phyloP scores from a whole-genome alignment of 1,140 invertebrate genomes.

The Cyphomyrmex costatus region DNA sequence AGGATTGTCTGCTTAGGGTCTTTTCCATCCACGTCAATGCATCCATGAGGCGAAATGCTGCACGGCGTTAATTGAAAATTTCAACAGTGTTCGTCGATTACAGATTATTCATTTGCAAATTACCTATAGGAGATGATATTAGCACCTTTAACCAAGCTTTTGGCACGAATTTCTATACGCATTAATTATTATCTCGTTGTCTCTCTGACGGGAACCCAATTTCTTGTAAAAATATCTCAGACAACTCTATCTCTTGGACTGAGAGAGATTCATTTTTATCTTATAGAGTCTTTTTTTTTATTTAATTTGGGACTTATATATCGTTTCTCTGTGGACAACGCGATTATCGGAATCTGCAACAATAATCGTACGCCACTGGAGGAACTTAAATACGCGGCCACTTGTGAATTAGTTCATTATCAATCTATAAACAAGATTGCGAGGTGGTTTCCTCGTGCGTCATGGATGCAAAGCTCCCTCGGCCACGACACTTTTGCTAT shows the following conservation, averaged over 20 bases:
- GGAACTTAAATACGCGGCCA: constrained; percentile 16
- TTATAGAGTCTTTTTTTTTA: neutral
- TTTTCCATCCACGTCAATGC: constrained; percentile 75
- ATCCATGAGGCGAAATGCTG: constrained; percentile 66
- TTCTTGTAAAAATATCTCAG: constrained; percentile 34
- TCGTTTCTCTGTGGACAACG: neutral
- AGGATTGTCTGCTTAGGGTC: constrained; percentile 79
- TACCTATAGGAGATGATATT: constrained; percentile 15
- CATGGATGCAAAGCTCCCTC: constrained; percentile 72
- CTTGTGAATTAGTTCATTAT: neutral
- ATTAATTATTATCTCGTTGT: constrained; percentile 19
- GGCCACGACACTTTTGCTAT: constrained; percentile 76
- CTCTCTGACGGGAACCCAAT: neutral
- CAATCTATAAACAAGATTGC: constrained; percentile 28
- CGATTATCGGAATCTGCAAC: neutral
- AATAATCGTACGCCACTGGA: constrained; percentile 2
- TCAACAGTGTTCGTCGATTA: neutral
- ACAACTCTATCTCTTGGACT: neutral
- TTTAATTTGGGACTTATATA: constrained; percentile 6
- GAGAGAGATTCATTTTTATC: neutral
- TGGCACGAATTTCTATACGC: constrained; percentile 13
- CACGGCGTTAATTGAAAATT: constrained; percentile 20
- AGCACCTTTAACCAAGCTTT: neutral
- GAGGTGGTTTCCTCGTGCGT: constrained; percentile 35
- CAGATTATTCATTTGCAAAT: constrained; percentile 27